Conservation (phyloP, 2,888 invertebrate genomes). For the Orthosia cruda region DNA sequence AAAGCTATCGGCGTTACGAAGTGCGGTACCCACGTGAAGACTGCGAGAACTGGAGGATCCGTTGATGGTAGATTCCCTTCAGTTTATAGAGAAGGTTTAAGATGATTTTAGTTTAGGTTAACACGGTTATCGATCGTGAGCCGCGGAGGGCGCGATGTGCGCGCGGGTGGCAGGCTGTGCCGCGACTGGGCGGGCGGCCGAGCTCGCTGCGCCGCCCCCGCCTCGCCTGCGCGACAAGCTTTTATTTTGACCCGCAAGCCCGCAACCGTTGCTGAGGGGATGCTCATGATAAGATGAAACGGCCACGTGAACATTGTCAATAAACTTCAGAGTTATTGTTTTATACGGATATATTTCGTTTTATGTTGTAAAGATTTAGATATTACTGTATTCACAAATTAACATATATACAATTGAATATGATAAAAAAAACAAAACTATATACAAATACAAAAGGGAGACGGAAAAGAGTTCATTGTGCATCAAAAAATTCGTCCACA, state of each 20-base stretch:
- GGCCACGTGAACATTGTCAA: constrained; percentile 79
- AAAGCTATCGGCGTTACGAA: constrained; percentile 76
- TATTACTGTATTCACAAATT: no score
- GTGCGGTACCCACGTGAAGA: constrained; percentile 63
- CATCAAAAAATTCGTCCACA: no score
- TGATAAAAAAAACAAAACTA: no score
- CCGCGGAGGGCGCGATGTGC: constrained; percentile 79
- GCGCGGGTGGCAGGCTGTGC: constrained; percentile 89
- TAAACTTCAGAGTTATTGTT: constrained; percentile 67
- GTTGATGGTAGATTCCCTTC: constrained; percentile 30
- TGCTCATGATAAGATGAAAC: constrained; percentile 73
- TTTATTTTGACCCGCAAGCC: constrained; percentile 82
- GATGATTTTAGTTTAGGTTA: constrained; percentile 72
- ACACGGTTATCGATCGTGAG: constrained; percentile 84
- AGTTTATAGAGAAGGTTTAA: constrained; percentile 57
- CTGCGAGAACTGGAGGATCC: constrained; percentile 6
- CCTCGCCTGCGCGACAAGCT: constrained; percentile 83
- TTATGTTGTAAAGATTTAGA: constrained; percentile 9
- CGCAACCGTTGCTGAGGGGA: constrained; percentile 79
- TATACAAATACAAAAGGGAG: no score
- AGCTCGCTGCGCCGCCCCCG: constrained; percentile 67
- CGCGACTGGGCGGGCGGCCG: constrained; percentile 86
- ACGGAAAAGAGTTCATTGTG: no score
- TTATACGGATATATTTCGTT: constrained; percentile 15
- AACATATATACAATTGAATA: no score